Evolutionary conservation across 1,140 invertebrate species (phyloP).

Genomic region (Drosophila sulfurigaster): DNA sequence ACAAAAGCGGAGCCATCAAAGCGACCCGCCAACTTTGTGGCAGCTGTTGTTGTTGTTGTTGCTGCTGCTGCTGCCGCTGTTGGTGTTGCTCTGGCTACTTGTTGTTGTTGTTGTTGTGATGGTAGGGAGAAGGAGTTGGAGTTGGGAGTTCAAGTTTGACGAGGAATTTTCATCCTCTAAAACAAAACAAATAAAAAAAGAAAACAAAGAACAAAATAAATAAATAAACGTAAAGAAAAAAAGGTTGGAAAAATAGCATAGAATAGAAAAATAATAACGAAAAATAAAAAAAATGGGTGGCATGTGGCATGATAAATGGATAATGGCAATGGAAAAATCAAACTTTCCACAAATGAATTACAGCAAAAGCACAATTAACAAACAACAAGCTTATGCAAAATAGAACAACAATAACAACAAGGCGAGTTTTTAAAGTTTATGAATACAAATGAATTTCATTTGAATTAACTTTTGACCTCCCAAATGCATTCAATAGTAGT

Average conservation of each 20-base stretch:
- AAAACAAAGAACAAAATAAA: constrained; percentile 39
- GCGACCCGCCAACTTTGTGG: constrained; percentile 25
- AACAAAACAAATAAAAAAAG: constrained; percentile 26
- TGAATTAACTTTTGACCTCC: too few species aligned
- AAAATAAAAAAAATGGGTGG: constrained; percentile 1
- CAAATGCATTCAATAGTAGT: too few species aligned
- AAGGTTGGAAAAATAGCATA: not conserved
- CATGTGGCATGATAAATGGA: constrained; percentile 1
- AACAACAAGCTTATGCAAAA: not conserved
- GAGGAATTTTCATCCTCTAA: constrained; percentile 72
- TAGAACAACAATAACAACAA: too few species aligned
- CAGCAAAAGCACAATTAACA: not conserved
- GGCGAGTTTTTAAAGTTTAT: too few species aligned
- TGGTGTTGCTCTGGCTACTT: constrained; percentile 41
- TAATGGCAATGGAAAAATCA: too few species aligned
- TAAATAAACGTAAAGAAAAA: constrained; percentile 43
- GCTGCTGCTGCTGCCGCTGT: constrained; percentile 16
- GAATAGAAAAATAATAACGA: constrained; percentile 18
- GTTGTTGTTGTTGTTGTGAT: constrained; percentile 49
- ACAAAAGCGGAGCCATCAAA: constrained; percentile 34
- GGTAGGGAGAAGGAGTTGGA: constrained; percentile 36
- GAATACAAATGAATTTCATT: too few species aligned
- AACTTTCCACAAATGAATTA: too few species aligned
- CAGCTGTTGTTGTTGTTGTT: constrained; percentile 14
- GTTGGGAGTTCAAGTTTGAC: constrained; percentile 50